phyloP scores from a whole-genome alignment of 2,113 vertebrate genomes.

The Eclectus roratus region DNA sequence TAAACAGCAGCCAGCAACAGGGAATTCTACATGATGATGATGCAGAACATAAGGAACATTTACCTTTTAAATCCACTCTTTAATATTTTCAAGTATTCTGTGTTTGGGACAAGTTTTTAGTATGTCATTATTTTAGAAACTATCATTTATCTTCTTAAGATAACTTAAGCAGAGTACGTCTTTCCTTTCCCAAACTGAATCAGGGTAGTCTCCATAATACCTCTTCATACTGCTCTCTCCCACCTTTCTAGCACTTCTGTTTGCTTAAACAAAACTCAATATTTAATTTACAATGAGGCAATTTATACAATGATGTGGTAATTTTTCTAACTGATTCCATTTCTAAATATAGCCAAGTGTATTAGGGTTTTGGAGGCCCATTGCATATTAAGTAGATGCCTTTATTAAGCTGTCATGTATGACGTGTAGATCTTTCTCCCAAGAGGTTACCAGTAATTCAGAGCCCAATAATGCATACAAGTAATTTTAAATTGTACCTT shows the following conservation, averaged over 20 bases:
- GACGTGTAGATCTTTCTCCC: neutral
- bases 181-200: neutral
- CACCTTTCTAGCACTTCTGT: neutral
- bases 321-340: neutral
- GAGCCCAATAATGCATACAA: slow-evolving; percentile 15
- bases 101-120: neutral
- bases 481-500: slow-evolving; percentile 21
- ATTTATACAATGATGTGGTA: neutral
- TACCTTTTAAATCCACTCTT: neutral
- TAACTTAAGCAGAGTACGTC: neutral
- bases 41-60: neutral
- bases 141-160: neutral
- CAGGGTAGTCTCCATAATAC: neutral
- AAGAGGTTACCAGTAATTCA: slow-evolving; percentile 15
- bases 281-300: neutral
- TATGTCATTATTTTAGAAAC: neutral
- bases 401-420: slow-evolving; percentile 17
- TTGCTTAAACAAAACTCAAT: neutral
- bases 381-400: neutral
- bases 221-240: neutral
- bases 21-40: neutral
- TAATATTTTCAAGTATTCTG: neutral
- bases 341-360: neutral
- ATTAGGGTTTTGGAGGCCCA: neutral
- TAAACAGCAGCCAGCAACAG: neutral